Base-by-base conservation (phyloP, 2,797 vertebrate species). In the Megaceryle alcyon region DNA sequence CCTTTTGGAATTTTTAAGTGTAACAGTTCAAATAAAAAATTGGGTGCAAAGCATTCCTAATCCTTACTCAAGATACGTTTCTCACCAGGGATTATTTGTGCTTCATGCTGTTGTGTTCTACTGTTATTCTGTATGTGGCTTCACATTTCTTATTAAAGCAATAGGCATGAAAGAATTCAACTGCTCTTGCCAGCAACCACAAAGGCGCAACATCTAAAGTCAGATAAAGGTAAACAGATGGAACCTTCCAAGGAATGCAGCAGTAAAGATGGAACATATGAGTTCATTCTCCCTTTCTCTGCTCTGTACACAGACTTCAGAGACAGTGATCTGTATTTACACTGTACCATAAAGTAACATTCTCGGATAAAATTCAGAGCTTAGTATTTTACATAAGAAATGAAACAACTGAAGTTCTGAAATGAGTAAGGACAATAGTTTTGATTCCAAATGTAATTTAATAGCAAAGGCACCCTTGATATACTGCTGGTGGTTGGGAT, bases 111-210 rank as follows among this genome's bases (percentile, higher is more conserved):
- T 97, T 98, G 97, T 97, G 97, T 98, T 98, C 98, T 98, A 97
- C 82, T 94, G 93, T 97, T 82, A 91, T 98, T 97, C 96, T 97
- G 98, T 97, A 97, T 97, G 97, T 95, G 91, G 97, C 97, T 98
- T 98, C 98, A 97, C 98, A 98, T 98, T 98, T 97, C 98, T 98
- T 98, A 98, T 98, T 98, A 98, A 98, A 98, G 97, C 98, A 98
- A 98, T 97, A 98, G 98, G 98, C 98, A 97, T 81, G 97, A 97
- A 99, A 98, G 98, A 98, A 99, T 99, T 98, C 97, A 95, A 66
- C 39, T 88, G 85, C 44, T 94, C 93, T 96, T 98, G 98, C 99
- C 98, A 99, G 98, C 97, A 98, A 98, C 98, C 98, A 95, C 98
- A 98, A 96, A 98, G 97, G 97, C 98, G 98, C 97, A 97, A 94